Conservation (phyloP, 1,140 invertebrate species). For the Episyrphus balteatus region DNA sequence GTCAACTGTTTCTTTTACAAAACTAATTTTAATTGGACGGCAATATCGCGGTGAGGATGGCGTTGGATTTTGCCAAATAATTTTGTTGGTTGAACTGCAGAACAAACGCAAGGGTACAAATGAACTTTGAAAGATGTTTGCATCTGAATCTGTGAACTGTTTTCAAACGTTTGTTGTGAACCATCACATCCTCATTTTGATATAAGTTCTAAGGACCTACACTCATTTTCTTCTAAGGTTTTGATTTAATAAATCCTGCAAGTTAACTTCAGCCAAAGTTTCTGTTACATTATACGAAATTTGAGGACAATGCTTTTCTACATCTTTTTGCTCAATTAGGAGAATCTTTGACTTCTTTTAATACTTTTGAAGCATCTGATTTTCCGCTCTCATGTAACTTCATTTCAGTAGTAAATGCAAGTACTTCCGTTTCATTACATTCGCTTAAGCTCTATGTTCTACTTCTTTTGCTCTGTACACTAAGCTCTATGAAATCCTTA, state of each 20-base stretch:
- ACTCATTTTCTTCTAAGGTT: not conserved
- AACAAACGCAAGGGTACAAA: constrained; percentile 24
- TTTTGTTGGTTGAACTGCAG: constrained; percentile 11
- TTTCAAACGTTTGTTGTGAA: constrained; percentile 15
- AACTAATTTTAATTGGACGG: constrained; percentile 16
- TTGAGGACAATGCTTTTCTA: not conserved
- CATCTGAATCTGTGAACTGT: constrained; percentile 18
- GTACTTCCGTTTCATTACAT: too few relatives aligned
- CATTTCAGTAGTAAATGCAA: too few relatives aligned
- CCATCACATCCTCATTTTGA: too few relatives aligned
- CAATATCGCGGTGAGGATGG: constrained; percentile 18
- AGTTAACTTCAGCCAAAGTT: constrained; percentile 3
- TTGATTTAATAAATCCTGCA: constrained; percentile 3
- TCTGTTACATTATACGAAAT: constrained; percentile 1
- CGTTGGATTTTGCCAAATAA: constrained; percentile 22
- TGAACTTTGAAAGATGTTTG: constrained; percentile 19
- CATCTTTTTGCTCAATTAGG: not conserved
- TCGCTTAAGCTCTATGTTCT: too few relatives aligned
- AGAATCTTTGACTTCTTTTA: not conserved
- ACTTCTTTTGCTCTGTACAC: too few relatives aligned
- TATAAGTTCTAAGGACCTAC: not conserved
- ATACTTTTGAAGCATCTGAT: not conserved
- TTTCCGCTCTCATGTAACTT: too few relatives aligned
- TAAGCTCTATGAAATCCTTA: too few relatives aligned
- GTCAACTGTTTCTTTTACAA: constrained; percentile 14